Base-by-base conservation (phyloP, 1,140 invertebrate genomes). In the Orussus abietinus region DNA sequence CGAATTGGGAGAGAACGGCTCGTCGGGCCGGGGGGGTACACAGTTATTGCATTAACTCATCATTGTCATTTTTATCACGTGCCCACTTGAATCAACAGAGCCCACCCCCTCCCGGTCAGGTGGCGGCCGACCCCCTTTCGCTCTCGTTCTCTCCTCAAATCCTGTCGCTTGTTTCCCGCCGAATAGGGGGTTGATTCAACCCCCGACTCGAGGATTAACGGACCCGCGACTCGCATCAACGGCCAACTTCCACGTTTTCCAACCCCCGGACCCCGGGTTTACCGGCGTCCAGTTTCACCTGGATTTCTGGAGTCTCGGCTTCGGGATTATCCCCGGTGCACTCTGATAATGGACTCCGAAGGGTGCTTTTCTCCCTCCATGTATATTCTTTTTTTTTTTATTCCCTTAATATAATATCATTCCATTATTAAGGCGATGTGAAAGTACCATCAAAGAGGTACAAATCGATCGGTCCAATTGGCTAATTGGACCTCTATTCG, bases 61-160 rank as follows among this genome's bases (percentile, higher is more conserved):
- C 63, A 68, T 72, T 71, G 68, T 68, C 63, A 71, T 71, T 69
- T 72, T 72, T 66, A 69, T 69, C 68, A 66, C 66, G 66, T 55
- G 58, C 53, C 49, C 60, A 60, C 62, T 66, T 63, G 63, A 64
- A 66, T 64, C 57, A 64, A 65, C 62, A 57, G 44, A 48, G 34
- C 34, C 47, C 12, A 15, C 35, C 9, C 11, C 11, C 25, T 26
- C 11, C 25, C 25, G 25, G 1, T 26, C 25, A 26, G 11, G 11
- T 26, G 25, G 11, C 9, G 9, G 31, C 7, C n/a, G n/a, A n/a
- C n/a, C n/a, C n/a, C n/a, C n/a, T n/a, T n/a, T n/a, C n/a, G n/a
- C n/a, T n/a, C n/a, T n/a, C n/a, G n/a, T n/a, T n/a, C 6, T 25
- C n/a, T 6, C 22, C 22, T n/a, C 6, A n/a, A n/a, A 25, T 25